Evolutionary conservation across 2,797 vertebrate genomes (phyloP).

Genomic region (Choloepus didactylus): DNA sequence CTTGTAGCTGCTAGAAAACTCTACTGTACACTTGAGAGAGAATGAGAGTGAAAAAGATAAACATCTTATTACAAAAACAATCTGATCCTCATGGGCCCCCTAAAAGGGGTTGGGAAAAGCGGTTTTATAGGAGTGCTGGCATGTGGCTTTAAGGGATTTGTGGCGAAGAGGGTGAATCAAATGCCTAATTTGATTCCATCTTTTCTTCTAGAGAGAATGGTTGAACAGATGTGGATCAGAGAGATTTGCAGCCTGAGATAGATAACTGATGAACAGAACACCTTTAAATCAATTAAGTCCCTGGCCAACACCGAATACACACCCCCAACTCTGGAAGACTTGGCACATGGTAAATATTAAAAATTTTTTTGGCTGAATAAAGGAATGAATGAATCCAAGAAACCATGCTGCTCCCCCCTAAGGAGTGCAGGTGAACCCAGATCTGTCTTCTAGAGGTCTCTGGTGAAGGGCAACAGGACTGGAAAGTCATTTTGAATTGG

Average conservation of each 20-base stretch:
- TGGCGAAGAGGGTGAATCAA: background rate
- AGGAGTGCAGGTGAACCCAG: background rate
- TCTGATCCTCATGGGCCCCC: background rate
- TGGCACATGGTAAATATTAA: background rate
- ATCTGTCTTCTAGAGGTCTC: background rate
- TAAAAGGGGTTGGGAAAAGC: background rate
- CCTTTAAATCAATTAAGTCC: background rate
- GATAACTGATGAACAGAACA: background rate
- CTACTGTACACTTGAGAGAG: background rate
- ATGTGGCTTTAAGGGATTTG: background rate
- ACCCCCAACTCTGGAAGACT: background rate
- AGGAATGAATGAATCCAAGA: constrained; percentile 2
- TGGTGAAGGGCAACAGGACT: background rate
- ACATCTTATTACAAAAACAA: constrained; percentile 31
- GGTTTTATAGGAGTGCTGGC: background rate
- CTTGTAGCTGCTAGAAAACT: background rate
- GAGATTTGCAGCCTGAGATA: background rate
- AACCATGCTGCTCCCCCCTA: background rate
- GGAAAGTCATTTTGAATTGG: background rate
- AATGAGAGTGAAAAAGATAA: background rate
- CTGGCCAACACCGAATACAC: background rate
- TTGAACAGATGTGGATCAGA: background rate
- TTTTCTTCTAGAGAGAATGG: constrained; percentile 8
- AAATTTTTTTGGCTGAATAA: constrained; percentile 2
- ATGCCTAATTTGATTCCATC: background rate